Evolutionary conservation across 2,797 vertebrate genomes (phyloP), one percentile per base, ranked within the genome.

Genomic region (Sternotherus odoratus): DNA sequence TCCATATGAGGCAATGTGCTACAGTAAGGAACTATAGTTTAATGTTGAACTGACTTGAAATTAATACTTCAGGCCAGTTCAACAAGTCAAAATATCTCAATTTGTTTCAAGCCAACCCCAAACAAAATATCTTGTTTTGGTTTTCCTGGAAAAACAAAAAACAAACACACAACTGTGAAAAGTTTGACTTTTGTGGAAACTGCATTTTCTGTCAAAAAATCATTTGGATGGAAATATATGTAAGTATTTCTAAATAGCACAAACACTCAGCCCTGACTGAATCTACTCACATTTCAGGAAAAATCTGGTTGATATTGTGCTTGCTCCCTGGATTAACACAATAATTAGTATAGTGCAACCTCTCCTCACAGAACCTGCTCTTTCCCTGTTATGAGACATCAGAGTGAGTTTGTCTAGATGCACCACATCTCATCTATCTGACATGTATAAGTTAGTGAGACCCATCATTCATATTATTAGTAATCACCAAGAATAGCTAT

Each of bases 381-480:
- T 36, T 10, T 51, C 83, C 85, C 39, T 93, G 19, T 83, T 94
- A 66, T 88, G 94, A 85, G 48, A 77, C 78, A 72, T 56, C 56
- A 90, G 91, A 88, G 74, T 88, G 19, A 91, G 43, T 91, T 39
- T 75, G 17, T 36, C 66, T 86, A 89, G 89, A 83, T 90, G 30
- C 85, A n/a, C 74, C 87, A 91, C 51, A 83, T 88, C 74, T 72
- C 88, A 49, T 69, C 36, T 19, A 89, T 86, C 93, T 91, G 91
- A 33, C 79, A 82, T 86, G 66, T 92, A 91, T 79, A 91, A 87
- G 94, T 94, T 94, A 95, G 54, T 85, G 87, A 95, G 89, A 88
- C 51, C 23, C 57, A 85, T 91, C 43, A 79, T 83, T 90, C 91
- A 85, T 90, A 74, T 77, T 94, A 60, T 60, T 86, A 69, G 84